Percentiles rank a stretch among this genome's conserved stretches.
These are phyloP conservation scores for Parotia lawesii DNA, from an alignment of 2,113 vertebrate species.

Conservation along the genomic window DNA sequence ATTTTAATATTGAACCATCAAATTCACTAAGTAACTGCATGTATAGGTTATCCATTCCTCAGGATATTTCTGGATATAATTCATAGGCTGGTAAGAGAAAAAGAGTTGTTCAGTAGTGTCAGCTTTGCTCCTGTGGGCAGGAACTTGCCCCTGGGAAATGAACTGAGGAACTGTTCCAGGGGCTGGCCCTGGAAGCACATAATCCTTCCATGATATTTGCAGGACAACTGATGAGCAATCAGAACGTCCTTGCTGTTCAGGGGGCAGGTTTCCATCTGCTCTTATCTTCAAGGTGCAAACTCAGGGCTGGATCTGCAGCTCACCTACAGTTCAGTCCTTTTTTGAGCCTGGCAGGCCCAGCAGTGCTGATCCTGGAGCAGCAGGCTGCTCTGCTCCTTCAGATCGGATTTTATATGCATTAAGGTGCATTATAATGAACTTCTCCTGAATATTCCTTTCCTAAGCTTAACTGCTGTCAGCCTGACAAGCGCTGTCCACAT, in stretches of 20 bases:
- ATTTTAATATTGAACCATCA: neutral
- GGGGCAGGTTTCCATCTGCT: neutral
- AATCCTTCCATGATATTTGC: neutral
- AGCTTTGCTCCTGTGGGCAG: neutral
- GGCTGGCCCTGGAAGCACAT: neutral
- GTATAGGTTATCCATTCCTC: neutral
- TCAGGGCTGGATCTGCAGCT: neutral
- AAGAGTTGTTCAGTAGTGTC: neutral
- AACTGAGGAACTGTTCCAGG: neutral
- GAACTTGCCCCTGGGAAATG: neutral
- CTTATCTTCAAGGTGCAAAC: constrained; percentile 10
- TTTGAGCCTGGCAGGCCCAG: neutral
- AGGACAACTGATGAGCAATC: neutral
- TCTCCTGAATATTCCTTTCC: neutral
- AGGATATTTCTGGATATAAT: neutral
- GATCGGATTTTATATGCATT: neutral
- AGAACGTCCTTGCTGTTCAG: neutral
- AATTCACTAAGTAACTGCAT: neutral
- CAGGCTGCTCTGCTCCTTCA: constrained; percentile 33
- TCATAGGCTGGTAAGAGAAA: neutral
- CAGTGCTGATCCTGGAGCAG: neutral
- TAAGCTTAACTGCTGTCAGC: neutral
- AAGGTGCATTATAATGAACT: constrained; percentile 5
- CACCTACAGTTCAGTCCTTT: neutral
- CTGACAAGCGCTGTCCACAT: constrained; percentile 32